phyloP scores from a whole-genome alignment of 2,797 vertebrate genomes.

The Numenius phaeopus region DNA sequence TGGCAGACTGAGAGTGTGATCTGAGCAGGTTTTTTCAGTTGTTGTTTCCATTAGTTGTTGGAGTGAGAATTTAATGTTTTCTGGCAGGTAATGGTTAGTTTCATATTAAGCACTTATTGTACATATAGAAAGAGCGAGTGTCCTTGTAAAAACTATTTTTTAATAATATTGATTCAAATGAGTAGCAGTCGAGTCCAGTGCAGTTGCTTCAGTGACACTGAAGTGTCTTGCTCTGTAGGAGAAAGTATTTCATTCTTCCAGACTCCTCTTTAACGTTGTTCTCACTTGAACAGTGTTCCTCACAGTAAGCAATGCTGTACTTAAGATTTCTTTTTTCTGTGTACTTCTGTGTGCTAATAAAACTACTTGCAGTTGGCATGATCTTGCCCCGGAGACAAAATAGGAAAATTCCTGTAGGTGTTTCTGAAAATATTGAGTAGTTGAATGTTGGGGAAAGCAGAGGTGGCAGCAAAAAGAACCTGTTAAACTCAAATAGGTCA shows the following conservation, averaged over 20 bases:
- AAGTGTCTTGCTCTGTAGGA: background rate
- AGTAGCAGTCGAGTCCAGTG: background rate
- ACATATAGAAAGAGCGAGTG: background rate
- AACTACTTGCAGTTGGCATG: background rate
- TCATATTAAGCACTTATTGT: background rate
- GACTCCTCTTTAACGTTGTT: background rate
- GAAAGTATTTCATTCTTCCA: background rate
- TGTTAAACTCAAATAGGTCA: background rate
- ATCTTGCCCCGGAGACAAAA: background rate
- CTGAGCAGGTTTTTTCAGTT: background rate
- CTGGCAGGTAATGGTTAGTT: background rate
- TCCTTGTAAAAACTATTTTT: background rate
- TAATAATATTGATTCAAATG: background rate
- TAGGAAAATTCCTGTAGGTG: background rate
- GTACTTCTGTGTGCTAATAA: background rate
- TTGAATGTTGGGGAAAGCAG: background rate
- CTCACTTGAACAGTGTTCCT: background rate
- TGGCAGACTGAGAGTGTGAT: background rate
- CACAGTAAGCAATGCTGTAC: background rate
- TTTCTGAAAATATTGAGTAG: background rate
- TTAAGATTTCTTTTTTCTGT: background rate
- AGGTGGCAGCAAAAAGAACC: background rate
- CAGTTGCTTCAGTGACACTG: background rate
- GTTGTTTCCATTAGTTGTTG: background rate
- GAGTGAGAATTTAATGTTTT: background rate